Evolutionary conservation across 2,113 vertebrate species (phyloP), one percentile per base, ranked within the genome.

Genomic region (Tragelaphus strepsiceros): DNA sequence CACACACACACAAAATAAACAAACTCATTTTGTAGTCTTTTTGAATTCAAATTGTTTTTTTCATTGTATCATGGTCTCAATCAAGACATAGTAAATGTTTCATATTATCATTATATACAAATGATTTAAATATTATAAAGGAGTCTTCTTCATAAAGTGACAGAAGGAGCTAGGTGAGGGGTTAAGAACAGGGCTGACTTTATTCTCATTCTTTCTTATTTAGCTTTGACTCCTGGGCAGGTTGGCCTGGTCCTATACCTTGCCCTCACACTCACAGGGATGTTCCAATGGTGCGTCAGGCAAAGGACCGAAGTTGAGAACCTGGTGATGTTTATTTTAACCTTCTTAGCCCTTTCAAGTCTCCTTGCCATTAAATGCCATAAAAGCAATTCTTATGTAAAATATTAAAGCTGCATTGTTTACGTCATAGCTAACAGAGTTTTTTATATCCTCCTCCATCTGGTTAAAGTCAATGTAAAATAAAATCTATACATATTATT

Each of bases 261-360:
- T 30, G 28, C 61, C 61, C 13, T 62, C 6, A 62, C 28, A 15
- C 61, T 62, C 28, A 62, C 6, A 0, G 28, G 61, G 61, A 62
- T 62, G 6, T 62, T 62, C 61, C 61, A 62, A 28, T 15, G 28
- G 99, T 99, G 99, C 2, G 99, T 99, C 94, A 98, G 99, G 82
- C 99, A 99, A 97, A 99, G 99, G 51, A 99, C 99, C 19, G 99
- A 99, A 99, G 99, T 99, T 80, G 99, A 99, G 98, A 99, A 99
- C 98, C 98, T 99, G 99, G 99, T 99, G 99, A 99, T 0, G 86
- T 99, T 97, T 97, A 92, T 98, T 97, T 90, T n/a, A 87, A 95
- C 59, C 64, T 97, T 77, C 88, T 97, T 61, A 4, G 85, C 77
- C 16, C 96, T 92, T 94, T 98, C 51, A 56, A 98, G 97, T 84